Base-by-base conservation (phyloP, 2,113 vertebrate species). In the Hirundichthys speculiger region DNA sequence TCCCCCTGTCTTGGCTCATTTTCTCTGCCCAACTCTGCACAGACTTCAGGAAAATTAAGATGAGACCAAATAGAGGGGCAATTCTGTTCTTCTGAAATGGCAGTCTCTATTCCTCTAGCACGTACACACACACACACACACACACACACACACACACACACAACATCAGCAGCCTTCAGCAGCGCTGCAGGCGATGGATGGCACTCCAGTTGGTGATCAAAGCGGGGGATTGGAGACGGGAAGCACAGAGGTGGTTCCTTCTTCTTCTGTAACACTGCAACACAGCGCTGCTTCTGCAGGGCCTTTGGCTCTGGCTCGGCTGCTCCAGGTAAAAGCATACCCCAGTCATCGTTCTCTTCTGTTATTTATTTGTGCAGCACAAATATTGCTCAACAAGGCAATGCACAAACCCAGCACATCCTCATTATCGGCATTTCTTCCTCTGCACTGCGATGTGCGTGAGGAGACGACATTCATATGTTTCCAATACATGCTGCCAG, bases 151-250 rank as follows among this genome's bases (percentile, higher is more conserved):
- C 60, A 59, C 41, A 22, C n/a, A 13, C 51, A 58, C 13, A 42
- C 47, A 27, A 20, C 22, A 42, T 51, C 50, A 53, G 22, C 75
- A 71, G 81, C 73, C 82, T 71, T 81, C 77, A 87, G 82, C 72
- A 67, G 71, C 27, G 64, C 70, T 85, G 79, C 61, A 76, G 80
- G 83, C 90, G 83, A 89, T 88, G 82, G 89, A 88, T 80, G 89
- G 83, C 87, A 82, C 83, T 82, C 80, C 69, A 62, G 75, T 74
- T 53, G 70, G 82, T 86, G 89, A 92, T 91, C 88, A 91, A 89
- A 89, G 90, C 83, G 45, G 77, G 85, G 85, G 80, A 88, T 83
- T 53, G 73, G 71, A 81, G 79, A 58, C 0, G 24, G 66, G 72
- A 52, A 71, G 77, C 55, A 77, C 67, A 69, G 62, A 79, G 69